phyloP scores from a whole-genome alignment of 1,140 invertebrate genomes.

The Cotesia glomerata region DNA sequence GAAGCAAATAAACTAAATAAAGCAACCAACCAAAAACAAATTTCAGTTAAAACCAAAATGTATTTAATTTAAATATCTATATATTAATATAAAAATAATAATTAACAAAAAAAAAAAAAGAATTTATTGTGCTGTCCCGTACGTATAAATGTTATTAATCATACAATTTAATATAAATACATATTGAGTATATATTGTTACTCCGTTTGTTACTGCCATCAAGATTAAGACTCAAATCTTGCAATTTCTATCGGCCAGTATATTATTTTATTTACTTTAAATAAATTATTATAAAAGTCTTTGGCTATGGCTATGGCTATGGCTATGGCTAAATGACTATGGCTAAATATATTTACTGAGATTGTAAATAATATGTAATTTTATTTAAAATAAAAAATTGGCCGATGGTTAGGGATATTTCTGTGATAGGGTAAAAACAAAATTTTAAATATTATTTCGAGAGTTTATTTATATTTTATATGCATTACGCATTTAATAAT shows the following conservation, averaged over 20 bases:
- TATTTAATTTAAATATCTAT: conserved; percentile 1
- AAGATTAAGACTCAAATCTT: conserved; percentile 28
- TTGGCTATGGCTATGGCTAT: too few species aligned
- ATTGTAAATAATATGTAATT: neutral
- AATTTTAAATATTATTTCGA: conserved; percentile 39
- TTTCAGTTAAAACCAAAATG: neutral
- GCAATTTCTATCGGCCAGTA: conserved; percentile 28
- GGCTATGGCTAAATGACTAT: neutral
- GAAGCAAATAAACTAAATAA: neutral
- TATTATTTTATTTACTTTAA: neutral
- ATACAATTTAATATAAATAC: conserved; percentile 8
- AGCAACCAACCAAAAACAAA: neutral
- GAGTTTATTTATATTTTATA: conserved; percentile 31
- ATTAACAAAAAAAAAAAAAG: too few species aligned
- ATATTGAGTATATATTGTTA: conserved; percentile 45
- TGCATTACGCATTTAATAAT: conserved; percentile 23
- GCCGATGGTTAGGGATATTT: conserved; percentile 39
- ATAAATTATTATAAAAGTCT: conserved; percentile 18
- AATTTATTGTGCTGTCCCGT: conserved; percentile 20
- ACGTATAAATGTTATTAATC: conserved; percentile 37
- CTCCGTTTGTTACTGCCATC: conserved; percentile 55
- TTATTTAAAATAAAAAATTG: conserved; percentile 11
- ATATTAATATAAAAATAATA: too few species aligned
- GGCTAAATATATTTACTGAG: neutral
- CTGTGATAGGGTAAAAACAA: conserved; percentile 52